Base-by-base conservation (phyloP, 37 sponge, comb jelly and placozoan species). In the Ephydatia muelleri region DNA sequence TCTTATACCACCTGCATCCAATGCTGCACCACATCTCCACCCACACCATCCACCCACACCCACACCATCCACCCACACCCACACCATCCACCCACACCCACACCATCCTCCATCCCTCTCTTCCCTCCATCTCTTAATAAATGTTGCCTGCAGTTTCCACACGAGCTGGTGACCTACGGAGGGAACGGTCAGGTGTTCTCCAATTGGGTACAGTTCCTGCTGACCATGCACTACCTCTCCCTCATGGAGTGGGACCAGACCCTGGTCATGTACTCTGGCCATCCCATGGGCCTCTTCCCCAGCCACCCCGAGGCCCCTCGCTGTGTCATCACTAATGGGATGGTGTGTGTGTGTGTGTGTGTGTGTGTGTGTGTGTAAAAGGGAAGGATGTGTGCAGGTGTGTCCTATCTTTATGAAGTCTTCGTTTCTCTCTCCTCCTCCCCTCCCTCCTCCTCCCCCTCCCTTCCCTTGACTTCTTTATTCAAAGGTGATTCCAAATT, bases 191-290 rank as follows among this genome's bases (percentile, higher is more conserved):
- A 98, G 86, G 99, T 98, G 72, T 80, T 98, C 77, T 96, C 97
- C 49, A 98, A 98, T 87, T 98, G 99, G 99, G 99, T 92, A 25
- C 99, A 97, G 95, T 96, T 98, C 81, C 92, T 93, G 92, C 81
- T 98, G 40, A 34, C 91, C n/a, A 94, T 98, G 89, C 85, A 98
- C 84, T 98, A 96, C 75, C 85, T 98, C 34, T 88, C 97, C 3
- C 49, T 82, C 31, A 86, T 98, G 92, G 90, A 91, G 25, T 93
- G 96, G 65, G 95, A 96, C 33, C 99, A 98, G 88, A 98, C 97
- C 5, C 85, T 96, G 34, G 95, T 94, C 23, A 96, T 98, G 93
- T 91, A 92, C 88, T 98, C 99, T 23, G 99, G 99, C 28, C 99
- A 98, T 67, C 99, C 99, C 2, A 82, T 89, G 93, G 99, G 99